These are phyloP conservation scores for Rhagoletis zephyria DNA, from an alignment of 1,140 invertebrate species.

Conservation along the genomic window DNA sequence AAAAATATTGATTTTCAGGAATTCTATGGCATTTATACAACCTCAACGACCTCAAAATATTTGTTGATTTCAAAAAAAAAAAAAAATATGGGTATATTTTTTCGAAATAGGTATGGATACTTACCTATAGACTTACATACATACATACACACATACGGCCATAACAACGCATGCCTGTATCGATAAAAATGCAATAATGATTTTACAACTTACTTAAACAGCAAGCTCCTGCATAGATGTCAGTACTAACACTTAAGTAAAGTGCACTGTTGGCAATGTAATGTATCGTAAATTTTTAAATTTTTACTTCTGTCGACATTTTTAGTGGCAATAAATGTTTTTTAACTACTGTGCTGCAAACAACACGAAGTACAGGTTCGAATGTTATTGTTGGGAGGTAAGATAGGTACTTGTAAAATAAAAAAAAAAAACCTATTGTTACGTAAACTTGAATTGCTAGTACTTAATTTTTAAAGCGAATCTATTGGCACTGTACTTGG, in stretches of 20 bases:
- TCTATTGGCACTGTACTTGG: neutral
- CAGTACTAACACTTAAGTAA: neutral
- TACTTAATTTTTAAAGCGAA: neutral
- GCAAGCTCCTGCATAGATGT: neutral
- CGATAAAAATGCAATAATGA: slow-evolving; percentile 19
- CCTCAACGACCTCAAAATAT: too few species aligned
- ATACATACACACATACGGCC: too few species aligned
- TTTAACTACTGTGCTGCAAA: neutral
- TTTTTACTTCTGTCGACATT: neutral
- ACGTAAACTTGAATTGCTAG: neutral
- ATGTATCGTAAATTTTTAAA: neutral
- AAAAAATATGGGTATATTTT: too few species aligned
- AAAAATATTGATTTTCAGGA: too few species aligned
- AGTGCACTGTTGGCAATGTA: neutral
- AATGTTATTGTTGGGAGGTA: too few species aligned
- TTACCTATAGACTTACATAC: too few species aligned
- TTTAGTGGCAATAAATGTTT: slow-evolving; percentile 35
- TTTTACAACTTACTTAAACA: slow-evolving; percentile 5
- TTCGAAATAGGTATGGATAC: too few species aligned
- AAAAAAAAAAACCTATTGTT: neutral
- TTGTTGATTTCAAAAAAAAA: too few species aligned
- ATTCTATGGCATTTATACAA: too few species aligned
- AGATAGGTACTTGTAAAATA: too few species aligned
- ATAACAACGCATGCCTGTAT: neutral
- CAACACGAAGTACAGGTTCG: neutral